These are phyloP conservation scores for Triplophysa rosa DNA, from an alignment of 2,113 vertebrate genomes.

Conservation along the genomic window DNA sequence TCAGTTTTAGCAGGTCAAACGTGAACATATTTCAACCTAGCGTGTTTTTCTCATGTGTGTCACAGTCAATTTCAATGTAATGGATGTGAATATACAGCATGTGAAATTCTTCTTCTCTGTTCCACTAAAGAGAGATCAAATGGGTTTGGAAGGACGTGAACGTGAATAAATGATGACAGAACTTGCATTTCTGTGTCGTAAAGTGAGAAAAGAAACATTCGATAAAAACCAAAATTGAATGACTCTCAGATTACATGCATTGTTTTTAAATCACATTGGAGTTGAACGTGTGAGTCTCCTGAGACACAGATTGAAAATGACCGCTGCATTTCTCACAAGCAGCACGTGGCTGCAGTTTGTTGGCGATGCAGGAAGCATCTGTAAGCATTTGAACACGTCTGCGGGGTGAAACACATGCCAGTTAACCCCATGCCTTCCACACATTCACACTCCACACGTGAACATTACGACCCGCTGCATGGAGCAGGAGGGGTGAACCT, in stretches of 20 bases:
- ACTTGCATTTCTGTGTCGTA: too few species aligned
- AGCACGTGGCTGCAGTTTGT: slow-evolving; percentile 74
- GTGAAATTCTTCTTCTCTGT: too few species aligned
- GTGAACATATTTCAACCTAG: background rate
- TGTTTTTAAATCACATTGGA: background rate
- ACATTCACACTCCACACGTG: background rate
- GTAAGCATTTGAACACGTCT: slow-evolving; percentile 77
- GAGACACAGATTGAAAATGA: slow-evolving; percentile 77
- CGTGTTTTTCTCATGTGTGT: too few species aligned
- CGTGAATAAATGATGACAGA: too few species aligned
- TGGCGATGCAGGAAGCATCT: slow-evolving; percentile 76
- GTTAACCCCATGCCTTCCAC: slow-evolving; percentile 66
- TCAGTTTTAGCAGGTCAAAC: background rate
- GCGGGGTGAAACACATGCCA: slow-evolving; percentile 74
- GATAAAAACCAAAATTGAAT: background rate
- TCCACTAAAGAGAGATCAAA: too few species aligned
- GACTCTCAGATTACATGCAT: background rate
- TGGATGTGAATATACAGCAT: too few species aligned
- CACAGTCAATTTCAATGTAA: too few species aligned
- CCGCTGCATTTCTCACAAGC: slow-evolving; percentile 71
- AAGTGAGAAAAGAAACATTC: background rate
- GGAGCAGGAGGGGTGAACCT: background rate
- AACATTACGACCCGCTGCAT: background rate
- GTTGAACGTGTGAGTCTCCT: slow-evolving; percentile 42
- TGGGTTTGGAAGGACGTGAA: too few species aligned